These are phyloP conservation scores for Phortica magna DNA, from an alignment of 2,888 invertebrate genomes.

Conservation along the genomic window DNA sequence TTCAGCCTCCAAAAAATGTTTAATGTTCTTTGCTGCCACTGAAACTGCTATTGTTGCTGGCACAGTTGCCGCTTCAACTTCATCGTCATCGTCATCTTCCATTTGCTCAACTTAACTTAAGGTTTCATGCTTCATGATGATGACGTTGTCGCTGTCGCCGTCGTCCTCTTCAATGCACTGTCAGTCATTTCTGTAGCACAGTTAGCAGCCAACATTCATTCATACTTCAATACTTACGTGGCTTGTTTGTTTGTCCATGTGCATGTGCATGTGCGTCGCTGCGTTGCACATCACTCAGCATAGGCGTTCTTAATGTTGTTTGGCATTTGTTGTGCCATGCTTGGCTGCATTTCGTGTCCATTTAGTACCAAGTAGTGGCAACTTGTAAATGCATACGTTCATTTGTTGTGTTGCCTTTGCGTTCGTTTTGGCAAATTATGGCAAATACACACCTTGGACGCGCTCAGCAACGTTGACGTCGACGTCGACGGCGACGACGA, in stretches of 20 bases:
- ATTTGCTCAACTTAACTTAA: slow-evolving; percentile 48
- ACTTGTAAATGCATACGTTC: slow-evolving; percentile 24
- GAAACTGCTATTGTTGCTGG: slow-evolving; percentile 40
- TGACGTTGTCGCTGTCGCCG: slow-evolving; percentile 57
- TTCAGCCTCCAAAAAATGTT: slow-evolving; percentile 68
- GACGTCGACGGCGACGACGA: not conserved
- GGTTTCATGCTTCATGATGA: slow-evolving; percentile 55
- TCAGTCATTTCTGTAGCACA: not conserved
- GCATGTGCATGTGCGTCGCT: too few relatives aligned
- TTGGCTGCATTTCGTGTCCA: not conserved
- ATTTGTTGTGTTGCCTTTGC: slow-evolving; percentile 55
- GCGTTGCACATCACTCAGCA: too few relatives aligned
- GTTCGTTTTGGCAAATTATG: slow-evolving; percentile 74
- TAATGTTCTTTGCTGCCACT: slow-evolving; percentile 52
- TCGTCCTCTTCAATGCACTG: slow-evolving; percentile 13
- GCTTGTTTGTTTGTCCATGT: too few relatives aligned
- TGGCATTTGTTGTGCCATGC: not conserved
- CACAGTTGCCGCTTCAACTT: slow-evolving; percentile 32
- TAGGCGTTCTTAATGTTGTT: too few relatives aligned
- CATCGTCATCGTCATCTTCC: slow-evolving; percentile 39
- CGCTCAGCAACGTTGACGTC: not conserved
- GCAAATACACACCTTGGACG: slow-evolving; percentile 72
- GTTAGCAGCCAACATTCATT: not conserved
- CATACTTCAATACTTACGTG: not conserved
- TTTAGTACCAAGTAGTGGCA: not conserved